Base-by-base conservation (phyloP, 1,140 invertebrate genomes). In the roundworm (Caenorhabditis elegans) region DNA sequence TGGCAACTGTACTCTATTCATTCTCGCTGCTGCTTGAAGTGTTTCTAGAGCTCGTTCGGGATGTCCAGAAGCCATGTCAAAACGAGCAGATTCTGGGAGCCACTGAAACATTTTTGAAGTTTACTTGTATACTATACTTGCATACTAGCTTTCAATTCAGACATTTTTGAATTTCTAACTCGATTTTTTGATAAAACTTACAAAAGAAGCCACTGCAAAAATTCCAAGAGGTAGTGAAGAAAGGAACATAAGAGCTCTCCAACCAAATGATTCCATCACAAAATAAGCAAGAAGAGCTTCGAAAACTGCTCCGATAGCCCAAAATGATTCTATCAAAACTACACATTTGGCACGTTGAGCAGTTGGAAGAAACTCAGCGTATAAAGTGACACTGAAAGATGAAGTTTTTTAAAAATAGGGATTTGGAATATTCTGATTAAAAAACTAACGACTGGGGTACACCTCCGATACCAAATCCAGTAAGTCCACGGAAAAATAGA, bases 391-490 rank as follows among this genome's bases (percentile, higher is more conserved):
- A 78, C 95, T 96, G 91, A 82, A 92, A 90, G 86, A 86, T 22
- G 11, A 3, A 24, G 2, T 10, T 22, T 19, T 78, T 26, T 19
- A 17, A n/a, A n/a, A n/a, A n/a, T n/a, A n/a, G n/a, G n/a, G n/a
- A n/a, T n/a, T n/a, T n/a, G n/a, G n/a, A n/a, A n/a, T n/a, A n/a
- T n/a, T n/a, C 0, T 17, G 8, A 28, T 28, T n/a, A 53, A 46
- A n/a, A 46, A 39, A 93, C 94, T 94, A 93, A 97, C 95, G 95
- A 96, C 91, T 98, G 96, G 80, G 96, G 95, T 34, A 96, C 95
- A 90, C 96, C 96, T 83, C 96, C 96, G 89, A 98, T 96, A 26
- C 95, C 95, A 92, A 98, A 97, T 15, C 96, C 96, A 53, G 97
- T 96, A 2, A 97, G 91, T 46, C 95, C 95, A 90, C 96, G 92